Evolutionary conservation across 2,113 vertebrate species (phyloP).

Genomic region (Junco hyemalis): DNA sequence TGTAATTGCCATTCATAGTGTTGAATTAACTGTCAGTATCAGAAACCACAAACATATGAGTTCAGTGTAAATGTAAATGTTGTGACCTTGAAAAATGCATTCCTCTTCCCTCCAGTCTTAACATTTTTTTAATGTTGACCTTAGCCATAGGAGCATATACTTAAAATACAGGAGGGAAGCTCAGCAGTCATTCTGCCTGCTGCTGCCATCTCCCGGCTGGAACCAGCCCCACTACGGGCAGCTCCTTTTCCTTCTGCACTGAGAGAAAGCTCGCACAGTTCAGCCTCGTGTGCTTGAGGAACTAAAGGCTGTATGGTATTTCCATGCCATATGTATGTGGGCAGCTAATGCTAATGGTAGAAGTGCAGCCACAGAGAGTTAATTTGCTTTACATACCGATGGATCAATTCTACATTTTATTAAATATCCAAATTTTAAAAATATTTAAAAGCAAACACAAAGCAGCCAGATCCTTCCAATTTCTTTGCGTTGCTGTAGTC

Average conservation of each 20-base stretch:
- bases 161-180: neutral
- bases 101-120: neutral
- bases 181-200: neutral
- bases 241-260: neutral
- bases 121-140: neutral
- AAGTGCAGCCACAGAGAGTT: conserved; percentile 7
- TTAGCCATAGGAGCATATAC: neutral
- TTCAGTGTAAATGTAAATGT: neutral
- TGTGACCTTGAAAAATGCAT: neutral
- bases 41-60: neutral
- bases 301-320: neutral
- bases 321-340: conserved; percentile 15
- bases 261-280: neutral
- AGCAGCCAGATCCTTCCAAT: neutral
- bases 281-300: neutral
- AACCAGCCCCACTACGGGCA: neutral
- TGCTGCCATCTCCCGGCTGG: conserved; percentile 50
- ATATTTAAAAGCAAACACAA: neutral
- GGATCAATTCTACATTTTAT: neutral
- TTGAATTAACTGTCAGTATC: neutral
- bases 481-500: neutral
- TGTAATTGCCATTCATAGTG: neutral
- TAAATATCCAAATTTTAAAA: neutral
- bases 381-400: neutral
- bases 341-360: neutral